Percentiles rank a stretch among this genome's conserved stretches.
Conservation (phyloP, 2,888 invertebrate genomes). For the Epistrophe eligans region DNA sequence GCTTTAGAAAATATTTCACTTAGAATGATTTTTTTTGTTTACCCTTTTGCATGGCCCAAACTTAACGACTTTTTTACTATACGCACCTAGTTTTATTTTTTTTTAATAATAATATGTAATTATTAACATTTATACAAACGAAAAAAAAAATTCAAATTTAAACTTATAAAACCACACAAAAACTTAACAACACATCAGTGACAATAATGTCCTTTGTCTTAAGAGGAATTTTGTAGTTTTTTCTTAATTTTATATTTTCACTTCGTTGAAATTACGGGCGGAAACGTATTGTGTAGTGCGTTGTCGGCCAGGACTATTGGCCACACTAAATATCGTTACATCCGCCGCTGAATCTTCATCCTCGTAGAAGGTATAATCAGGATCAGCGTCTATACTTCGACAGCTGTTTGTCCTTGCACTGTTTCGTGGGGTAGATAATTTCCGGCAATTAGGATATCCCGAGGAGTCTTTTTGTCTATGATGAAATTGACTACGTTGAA, state of each 20-base stretch:
- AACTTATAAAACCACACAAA: constrained; percentile 34
- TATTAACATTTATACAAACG: constrained; percentile 30
- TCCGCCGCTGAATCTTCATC: constrained; percentile 41
- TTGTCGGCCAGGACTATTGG: constrained; percentile 77
- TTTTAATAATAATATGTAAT: background rate
- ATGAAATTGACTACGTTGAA: constrained; percentile 48
- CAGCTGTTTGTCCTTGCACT: constrained; percentile 58
- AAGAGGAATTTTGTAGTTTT: background rate
- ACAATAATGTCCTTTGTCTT: constrained; percentile 44
- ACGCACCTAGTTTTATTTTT: constrained; percentile 43
- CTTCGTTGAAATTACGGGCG: constrained; percentile 87
- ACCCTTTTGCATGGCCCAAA: constrained; percentile 66
- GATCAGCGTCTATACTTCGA: constrained; percentile 54
- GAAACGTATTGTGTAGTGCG: constrained; percentile 86
- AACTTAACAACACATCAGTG: constrained; percentile 54
- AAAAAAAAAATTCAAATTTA: constrained; percentile 5
- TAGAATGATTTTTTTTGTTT: constrained; percentile 45
- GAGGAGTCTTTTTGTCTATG: constrained; percentile 51
- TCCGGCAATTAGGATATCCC: constrained; percentile 61
- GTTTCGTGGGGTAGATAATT: constrained; percentile 33
- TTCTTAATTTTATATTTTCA: constrained; percentile 80
- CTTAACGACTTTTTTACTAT: constrained; percentile 57
- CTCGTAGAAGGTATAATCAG: constrained; percentile 64
- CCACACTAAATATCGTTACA: constrained; percentile 55
- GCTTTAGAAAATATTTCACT: constrained; percentile 59